Conservation (phyloP, 2,888 invertebrate genomes). For the Agriotes lineatus region DNA sequence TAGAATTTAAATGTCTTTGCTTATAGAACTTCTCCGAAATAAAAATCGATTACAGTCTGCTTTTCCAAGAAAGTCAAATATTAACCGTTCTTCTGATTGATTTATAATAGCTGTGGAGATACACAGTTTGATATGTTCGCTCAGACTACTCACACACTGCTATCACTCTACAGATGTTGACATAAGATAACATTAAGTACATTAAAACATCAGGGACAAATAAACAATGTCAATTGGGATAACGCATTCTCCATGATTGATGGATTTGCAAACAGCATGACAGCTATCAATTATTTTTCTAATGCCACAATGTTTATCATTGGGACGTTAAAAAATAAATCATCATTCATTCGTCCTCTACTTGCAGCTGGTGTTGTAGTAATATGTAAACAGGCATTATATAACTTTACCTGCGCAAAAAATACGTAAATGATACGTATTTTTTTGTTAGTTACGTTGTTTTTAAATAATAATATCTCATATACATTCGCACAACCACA, state of each 20-base stretch:
- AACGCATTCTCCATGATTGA: constrained; percentile 2
- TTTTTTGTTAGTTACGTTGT: no score
- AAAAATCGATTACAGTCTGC: no score
- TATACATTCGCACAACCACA: no score
- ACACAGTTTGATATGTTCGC: not conserved
- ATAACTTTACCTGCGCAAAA: no score
- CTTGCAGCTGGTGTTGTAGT: no score
- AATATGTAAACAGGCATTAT: no score
- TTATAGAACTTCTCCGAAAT: no score
- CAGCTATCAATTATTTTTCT: constrained; percentile 13
- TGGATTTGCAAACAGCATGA: constrained; percentile 9
- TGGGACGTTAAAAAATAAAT: not conserved
- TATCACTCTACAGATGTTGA: constrained; percentile 10
- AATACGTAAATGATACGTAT: no score
- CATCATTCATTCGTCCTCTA: no score
- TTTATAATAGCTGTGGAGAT: constrained; percentile 2
- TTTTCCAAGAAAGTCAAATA: not conserved
- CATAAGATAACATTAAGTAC: constrained; percentile 10
- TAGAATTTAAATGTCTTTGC: no score
- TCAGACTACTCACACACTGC: not conserved
- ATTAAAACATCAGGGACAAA: constrained; percentile 2
- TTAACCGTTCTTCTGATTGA: constrained; percentile 6
- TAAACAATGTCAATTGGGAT: constrained; percentile 15
- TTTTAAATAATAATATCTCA: no score
- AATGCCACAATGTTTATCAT: not conserved